phyloP scores from a whole-genome alignment of 2,113 vertebrate species.

The Ovis canadensis region DNA sequence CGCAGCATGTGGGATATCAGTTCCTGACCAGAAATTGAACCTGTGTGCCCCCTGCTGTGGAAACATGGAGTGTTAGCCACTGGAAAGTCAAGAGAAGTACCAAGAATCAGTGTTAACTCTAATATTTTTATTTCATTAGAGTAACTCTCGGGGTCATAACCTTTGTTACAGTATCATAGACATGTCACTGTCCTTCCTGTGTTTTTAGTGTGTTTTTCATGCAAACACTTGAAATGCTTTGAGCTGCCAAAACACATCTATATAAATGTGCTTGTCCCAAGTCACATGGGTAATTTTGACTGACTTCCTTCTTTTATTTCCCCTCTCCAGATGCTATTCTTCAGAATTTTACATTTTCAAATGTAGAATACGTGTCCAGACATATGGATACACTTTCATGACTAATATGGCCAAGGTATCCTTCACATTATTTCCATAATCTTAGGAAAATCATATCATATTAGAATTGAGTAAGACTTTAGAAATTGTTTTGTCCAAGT shows the following conservation, averaged over 20 bases:
- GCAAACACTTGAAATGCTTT: background rate
- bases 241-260: background rate
- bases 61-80: background rate
- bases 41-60: background rate
- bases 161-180: background rate
- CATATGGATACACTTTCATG: background rate
- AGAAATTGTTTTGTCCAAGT: background rate
- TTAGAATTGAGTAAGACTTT: background rate
- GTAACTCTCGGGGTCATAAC: background rate
- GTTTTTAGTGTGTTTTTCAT: background rate
- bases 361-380: background rate
- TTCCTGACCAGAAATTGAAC: background rate
- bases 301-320: background rate
- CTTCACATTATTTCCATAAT: background rate
- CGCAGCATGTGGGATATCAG: background rate
- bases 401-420: background rate
- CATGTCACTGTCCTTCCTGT: background rate
- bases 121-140: background rate
- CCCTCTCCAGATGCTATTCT: background rate
- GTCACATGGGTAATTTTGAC: background rate
- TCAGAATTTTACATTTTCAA: background rate
- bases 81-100: background rate
- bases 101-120: background rate
- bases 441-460: background rate
- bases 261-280: background rate